phyloP scores from a whole-genome alignment of 2,113 vertebrate genomes.

The Manacus vitellinus region DNA sequence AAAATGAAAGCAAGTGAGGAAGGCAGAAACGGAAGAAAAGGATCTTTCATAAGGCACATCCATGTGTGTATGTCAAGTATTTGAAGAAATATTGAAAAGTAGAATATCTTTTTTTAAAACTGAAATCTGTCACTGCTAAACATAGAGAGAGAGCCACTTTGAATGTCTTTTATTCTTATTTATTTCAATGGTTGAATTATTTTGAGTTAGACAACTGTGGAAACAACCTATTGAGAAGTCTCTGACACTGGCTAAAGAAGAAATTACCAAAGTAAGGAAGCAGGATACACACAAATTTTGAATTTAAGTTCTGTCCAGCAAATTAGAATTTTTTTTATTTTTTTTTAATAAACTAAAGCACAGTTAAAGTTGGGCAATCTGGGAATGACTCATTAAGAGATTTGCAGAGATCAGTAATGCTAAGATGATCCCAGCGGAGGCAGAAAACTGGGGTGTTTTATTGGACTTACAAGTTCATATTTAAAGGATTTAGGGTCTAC shows the following conservation, averaged over 20 bases:
- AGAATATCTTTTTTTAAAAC: neutral
- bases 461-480: too few relatives aligned
- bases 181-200: neutral
- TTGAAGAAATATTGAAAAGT: neutral
- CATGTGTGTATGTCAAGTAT: neutral
- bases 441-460: too few relatives aligned
- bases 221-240: neutral
- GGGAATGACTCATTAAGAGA: neutral
- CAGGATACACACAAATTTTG: neutral
- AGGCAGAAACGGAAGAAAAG: neutral
- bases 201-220: neutral
- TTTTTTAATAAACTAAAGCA: neutral
- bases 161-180: neutral
- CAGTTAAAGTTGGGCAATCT: neutral
- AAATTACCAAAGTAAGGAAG: neutral
- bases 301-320: neutral
- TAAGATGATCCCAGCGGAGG: too few relatives aligned
- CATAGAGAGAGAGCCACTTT: accelerated
- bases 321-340: neutral
- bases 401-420: too few relatives aligned
- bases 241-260: neutral
- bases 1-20: accelerated
- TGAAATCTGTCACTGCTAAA: neutral
- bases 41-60: neutral
- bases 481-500: too few relatives aligned